A percentile compares a stretch with the other conserved stretches of the same genome.
These are phyloP conservation scores for Morone chrysops DNA, from an alignment of 2,113 vertebrate species.

Conservation along the genomic window DNA sequence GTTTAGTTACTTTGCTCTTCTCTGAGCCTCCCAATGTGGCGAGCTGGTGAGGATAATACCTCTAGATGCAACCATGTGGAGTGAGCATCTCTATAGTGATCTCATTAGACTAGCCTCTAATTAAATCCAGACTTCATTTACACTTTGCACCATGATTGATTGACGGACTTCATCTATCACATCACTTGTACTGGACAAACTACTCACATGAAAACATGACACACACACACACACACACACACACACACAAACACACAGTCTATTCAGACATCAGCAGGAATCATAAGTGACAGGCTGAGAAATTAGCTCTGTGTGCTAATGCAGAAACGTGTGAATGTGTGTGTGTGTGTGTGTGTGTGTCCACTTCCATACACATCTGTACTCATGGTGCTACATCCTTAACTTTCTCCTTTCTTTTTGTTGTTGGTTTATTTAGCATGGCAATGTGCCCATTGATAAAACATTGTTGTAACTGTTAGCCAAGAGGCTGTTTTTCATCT, in stretches of 20 bases:
- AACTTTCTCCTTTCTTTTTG: neutral
- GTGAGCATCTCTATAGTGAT: neutral
- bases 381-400: neutral
- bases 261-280: slow-evolving; percentile 3
- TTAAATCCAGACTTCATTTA: neutral
- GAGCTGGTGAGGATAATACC: neutral
- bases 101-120: neutral
- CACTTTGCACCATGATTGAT: neutral
- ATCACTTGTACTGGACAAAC: slow-evolving; percentile 12
- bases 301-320: slow-evolving; percentile 10
- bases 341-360: neutral
- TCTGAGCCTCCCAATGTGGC: neutral
- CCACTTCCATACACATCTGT: neutral
- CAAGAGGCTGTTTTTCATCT: too few relatives aligned
- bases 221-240: neutral
- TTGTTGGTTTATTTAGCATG: too few relatives aligned
- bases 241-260: neutral
- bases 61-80: neutral
- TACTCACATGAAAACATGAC: neutral
- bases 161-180: slow-evolving; percentile 26
- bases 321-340: neutral
- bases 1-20: neutral
- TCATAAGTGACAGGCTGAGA: slow-evolving; percentile 5
- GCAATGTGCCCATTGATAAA: too few relatives aligned
- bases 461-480: too few relatives aligned